These are phyloP conservation scores for Coenobita brevimanus DNA, from an alignment of 1,140 invertebrate species.

Conservation along the genomic window DNA sequence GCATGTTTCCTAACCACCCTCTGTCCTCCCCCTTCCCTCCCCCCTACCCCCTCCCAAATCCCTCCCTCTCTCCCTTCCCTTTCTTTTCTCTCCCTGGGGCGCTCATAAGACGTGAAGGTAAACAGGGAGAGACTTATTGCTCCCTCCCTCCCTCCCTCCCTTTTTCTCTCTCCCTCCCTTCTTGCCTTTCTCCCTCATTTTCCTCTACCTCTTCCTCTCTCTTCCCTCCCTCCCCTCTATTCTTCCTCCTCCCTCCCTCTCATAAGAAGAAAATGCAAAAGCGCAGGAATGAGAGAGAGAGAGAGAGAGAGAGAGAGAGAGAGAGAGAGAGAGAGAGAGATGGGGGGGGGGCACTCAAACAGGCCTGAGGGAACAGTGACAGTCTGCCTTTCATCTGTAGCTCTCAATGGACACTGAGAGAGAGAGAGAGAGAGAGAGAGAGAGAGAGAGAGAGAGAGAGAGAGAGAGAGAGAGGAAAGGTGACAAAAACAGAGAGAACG, in stretches of 20 bases:
- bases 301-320: not conserved
- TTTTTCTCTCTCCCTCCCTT: not conserved
- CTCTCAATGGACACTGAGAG: no score
- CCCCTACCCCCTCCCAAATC: not conserved
- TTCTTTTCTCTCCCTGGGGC: no score
- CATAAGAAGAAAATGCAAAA: no score
- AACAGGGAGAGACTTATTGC: no score
- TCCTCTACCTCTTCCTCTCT: not conserved
- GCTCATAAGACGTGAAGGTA: no score
- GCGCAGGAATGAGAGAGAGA: not conserved
- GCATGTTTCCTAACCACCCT: no score
- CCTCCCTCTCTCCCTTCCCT: no score
- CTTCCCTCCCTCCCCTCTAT: not conserved
- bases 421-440: no score
- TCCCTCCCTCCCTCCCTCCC: no score
- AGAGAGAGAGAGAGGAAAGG: no score
- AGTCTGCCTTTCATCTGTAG: not conserved
- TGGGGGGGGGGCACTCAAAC: not conserved
- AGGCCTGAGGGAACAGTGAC: not conserved
- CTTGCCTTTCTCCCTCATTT: not conserved
- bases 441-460: not conserved
- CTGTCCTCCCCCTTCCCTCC: no score
- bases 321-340: not conserved
- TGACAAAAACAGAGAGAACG: no score
- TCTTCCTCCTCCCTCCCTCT: conserved; percentile 1